Base-by-base conservation (phyloP, 2,113 vertebrate species). In the Trinectes maculatus region DNA sequence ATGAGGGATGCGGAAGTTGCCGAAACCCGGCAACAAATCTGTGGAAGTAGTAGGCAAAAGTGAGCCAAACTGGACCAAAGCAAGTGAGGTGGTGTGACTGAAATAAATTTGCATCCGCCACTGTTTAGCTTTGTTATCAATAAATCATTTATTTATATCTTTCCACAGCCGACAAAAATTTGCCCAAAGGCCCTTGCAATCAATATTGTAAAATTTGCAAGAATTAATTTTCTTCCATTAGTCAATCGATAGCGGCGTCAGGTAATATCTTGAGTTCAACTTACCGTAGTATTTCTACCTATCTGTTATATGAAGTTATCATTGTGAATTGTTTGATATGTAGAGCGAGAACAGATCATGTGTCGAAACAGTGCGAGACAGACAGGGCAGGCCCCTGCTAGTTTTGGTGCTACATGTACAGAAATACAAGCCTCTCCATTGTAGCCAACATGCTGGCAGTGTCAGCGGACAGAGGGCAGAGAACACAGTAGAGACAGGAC, bases 401-500 rank as follows among this genome's bases (percentile, higher is more conserved):
- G 86, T 85, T 83, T 61, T 86, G 87, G 87, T 90, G 88, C 87
- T 89, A 81, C 84, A 81, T 88, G 86, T 88, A 84, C 80, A 90
- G 83, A 87, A 86, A 82, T 29, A 79, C 52, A 69, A 87, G 79
- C 82, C 80, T 89, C 84, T 86, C 73, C 80, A 76, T 81, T 84
- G 89, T 85, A 87, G 89, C 89, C 79, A 67, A 86, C 71, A 70
- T 24, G 77, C 80, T 76, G 77, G 67, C 47, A 33, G 61, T 71
- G 63, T 83, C 79, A 55, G 67, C 53, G 21, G 64, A 64, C 80
- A 85, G 84, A 83, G 43, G 77, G 73, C 83, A 80, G 76, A 76
- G 70, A 76, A 78, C 72, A 85, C 77, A 68, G 84, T 66, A 18
- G 72, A 82, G 79, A 82, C 77, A 57, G 58, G 71, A 79, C 68